Conservation (phyloP, 2,797 vertebrate species). For the Enteromius unitaeniatus region DNA sequence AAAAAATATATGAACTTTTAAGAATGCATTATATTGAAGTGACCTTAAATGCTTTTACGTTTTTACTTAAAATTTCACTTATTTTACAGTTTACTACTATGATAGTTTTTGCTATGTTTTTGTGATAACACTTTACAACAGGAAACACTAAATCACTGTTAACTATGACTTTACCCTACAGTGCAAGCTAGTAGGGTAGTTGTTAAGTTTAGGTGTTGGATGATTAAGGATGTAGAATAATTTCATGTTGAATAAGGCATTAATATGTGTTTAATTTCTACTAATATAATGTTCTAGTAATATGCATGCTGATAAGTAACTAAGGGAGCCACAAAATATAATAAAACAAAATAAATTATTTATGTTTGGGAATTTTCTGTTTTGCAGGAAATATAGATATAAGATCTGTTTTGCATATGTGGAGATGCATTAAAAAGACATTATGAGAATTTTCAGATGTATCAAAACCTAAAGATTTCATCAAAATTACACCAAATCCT, state of each 20-base stretch:
- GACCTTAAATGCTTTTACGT: background rate
- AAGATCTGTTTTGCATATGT: background rate
- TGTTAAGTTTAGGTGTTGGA: too few relatives aligned
- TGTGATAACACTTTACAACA: too few relatives aligned
- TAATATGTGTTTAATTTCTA: too few relatives aligned
- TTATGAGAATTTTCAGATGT: background rate
- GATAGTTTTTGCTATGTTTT: background rate
- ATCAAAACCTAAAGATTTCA: background rate
- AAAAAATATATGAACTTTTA: background rate
- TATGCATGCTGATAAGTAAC: too few relatives aligned
- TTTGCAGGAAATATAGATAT: background rate
- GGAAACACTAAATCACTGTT: too few relatives aligned
- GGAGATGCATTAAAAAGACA: background rate
- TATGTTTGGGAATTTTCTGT: background rate
- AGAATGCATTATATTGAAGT: background rate
- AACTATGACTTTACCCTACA: too few relatives aligned
- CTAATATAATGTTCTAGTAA: too few relatives aligned
- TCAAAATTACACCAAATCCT: background rate
- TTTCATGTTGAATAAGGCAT: too few relatives aligned
- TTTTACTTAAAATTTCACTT: background rate
- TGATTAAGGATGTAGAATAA: too few relatives aligned
- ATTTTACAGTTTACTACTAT: background rate
- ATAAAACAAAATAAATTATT: background rate
- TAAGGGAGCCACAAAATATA: too few relatives aligned
- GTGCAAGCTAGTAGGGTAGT: too few relatives aligned